Conservation (phyloP, 2,888 invertebrate species). For the Acrobasis suavella region DNA sequence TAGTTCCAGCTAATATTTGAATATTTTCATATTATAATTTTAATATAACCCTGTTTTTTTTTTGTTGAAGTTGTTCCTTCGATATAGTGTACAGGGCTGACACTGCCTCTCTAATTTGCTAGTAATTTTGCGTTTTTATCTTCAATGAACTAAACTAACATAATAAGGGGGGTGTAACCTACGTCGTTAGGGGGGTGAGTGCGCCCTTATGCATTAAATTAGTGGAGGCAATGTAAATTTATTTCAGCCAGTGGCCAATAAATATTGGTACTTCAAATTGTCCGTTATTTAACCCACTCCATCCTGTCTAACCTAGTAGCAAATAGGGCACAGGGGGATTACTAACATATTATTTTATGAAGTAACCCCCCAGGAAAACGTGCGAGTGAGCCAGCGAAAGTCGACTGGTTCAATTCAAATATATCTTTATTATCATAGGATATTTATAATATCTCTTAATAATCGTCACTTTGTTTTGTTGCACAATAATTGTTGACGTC, state of each 20-base stretch:
- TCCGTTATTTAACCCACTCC: constrained; percentile 59
- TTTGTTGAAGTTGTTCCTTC: constrained; percentile 79
- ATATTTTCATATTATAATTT: constrained; percentile 83
- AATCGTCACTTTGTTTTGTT: no score
- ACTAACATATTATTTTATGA: no score
- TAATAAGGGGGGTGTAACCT: constrained; percentile 25
- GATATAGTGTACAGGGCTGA: constrained; percentile 67
- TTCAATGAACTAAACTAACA: constrained; percentile 18
- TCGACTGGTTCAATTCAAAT: no score
- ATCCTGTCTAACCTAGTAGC: background rate
- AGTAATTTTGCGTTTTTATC: constrained; percentile 25
- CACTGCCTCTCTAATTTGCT: constrained; percentile 42
- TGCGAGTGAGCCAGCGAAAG: no score
- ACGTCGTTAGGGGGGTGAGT: constrained; percentile 45
- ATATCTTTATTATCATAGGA: no score
- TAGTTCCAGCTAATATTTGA: constrained; percentile 79
- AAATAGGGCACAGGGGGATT: no score
- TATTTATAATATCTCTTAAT: no score
- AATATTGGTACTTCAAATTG: constrained; percentile 76
- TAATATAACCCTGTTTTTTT: constrained; percentile 81
- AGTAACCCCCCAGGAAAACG: no score
- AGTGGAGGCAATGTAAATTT: constrained; percentile 73
- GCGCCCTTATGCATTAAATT: constrained; percentile 57
- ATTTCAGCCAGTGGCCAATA: constrained; percentile 82
- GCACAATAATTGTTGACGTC: no score